Evolutionary conservation across 2,888 invertebrate species (phyloP).

Genomic region (Dinocampus coccinellae): DNA sequence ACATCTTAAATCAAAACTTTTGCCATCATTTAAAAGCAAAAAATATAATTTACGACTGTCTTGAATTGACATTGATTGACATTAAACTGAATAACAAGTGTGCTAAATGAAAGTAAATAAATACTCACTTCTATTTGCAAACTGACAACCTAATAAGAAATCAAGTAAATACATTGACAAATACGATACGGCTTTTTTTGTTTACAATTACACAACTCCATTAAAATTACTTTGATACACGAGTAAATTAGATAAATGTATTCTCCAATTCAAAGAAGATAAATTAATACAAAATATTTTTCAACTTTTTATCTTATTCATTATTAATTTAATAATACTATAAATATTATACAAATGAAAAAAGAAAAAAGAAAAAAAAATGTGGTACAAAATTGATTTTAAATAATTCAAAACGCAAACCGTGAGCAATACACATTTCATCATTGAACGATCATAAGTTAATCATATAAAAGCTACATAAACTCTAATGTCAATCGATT

Average conservation of each 20-base stretch:
- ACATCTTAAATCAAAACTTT: neutral
- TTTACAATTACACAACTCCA: constrained; percentile 4
- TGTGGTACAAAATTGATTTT: neutral
- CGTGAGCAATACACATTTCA: neutral
- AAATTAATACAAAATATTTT: neutral
- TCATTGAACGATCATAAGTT: constrained; percentile 19
- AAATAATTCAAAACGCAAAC: neutral
- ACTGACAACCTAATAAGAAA: constrained; percentile 1
- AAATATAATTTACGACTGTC: neutral
- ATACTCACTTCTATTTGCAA: neutral
- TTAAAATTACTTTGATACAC: constrained; percentile 26
- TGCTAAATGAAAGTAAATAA: neutral
- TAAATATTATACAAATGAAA: too few relatives aligned
- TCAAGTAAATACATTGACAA: constrained; percentile 6
- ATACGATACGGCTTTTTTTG: neutral
- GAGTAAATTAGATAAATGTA: constrained; percentile 12
- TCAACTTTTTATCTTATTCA: neutral
- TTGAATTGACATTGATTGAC: neutral
- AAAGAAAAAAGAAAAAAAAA: too few relatives aligned
- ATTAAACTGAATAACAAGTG: neutral
- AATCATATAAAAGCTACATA: constrained; percentile 13
- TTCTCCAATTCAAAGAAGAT: neutral
- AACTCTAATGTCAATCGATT: constrained; percentile 31
- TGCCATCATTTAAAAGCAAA: neutral
- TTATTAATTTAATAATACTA: too few relatives aligned